Percentiles rank a stretch among this genome's conserved stretches.
These are phyloP conservation scores for Phycodurus eques DNA, from an alignment of 2,113 vertebrate genomes.

Conservation along the genomic window DNA sequence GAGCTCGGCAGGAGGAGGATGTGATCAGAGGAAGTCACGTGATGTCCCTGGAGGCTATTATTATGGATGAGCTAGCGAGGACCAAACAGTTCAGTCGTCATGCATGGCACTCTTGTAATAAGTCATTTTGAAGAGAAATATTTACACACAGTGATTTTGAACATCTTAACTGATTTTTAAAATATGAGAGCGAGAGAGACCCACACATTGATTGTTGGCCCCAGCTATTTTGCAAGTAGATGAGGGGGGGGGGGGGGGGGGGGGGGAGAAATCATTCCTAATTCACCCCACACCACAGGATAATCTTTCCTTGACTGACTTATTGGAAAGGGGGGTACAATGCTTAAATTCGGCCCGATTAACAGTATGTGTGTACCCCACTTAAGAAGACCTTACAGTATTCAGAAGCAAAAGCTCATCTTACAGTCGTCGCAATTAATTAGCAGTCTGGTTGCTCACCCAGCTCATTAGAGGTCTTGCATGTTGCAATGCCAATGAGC, in stretches of 20 bases:
- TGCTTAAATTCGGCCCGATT: background rate
- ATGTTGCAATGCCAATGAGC: constrained; percentile 61
- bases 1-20: constrained; percentile 55
- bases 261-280: background rate
- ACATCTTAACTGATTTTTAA: no score
- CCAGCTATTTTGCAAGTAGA: no score
- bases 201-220: no score
- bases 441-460: constrained; percentile 59
- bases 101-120: background rate
- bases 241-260: no score
- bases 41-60: constrained; percentile 30
- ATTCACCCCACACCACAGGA: background rate
- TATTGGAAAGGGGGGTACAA: background rate
- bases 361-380: background rate
- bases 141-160: no score
- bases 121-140: background rate
- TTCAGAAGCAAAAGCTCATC: constrained; percentile 13
- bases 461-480: constrained; percentile 51
- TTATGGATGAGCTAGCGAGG: constrained; percentile 14
- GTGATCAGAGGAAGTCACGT: constrained; percentile 48
- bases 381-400: background rate
- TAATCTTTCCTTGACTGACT: no score
- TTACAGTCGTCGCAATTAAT: constrained; percentile 57
- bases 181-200: no score
- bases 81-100: background rate